Percentiles rank a stretch among this genome's conserved stretches.
Evolutionary conservation across 2,888 invertebrate species (phyloP).

Genomic region (Cabera pusaria): DNA sequence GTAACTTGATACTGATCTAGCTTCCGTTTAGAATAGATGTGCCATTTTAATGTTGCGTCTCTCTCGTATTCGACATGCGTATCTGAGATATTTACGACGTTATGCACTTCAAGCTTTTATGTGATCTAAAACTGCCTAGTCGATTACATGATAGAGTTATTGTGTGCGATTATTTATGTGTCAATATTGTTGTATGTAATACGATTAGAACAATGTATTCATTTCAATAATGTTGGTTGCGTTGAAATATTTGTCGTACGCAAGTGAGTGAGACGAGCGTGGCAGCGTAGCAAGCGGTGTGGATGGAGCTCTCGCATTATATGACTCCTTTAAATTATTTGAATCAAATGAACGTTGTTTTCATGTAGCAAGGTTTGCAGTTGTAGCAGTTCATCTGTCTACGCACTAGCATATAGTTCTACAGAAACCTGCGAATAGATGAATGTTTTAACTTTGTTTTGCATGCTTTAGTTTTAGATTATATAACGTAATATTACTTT

Average conservation of each 20-base stretch:
- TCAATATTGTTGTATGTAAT: slow-evolving; percentile 26
- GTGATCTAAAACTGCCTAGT: slow-evolving; percentile 40
- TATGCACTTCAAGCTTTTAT: slow-evolving; percentile 58
- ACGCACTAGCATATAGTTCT: slow-evolving; percentile 72
- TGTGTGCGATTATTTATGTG: slow-evolving; percentile 35
- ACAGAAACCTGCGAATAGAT: slow-evolving; percentile 64
- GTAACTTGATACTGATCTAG: slow-evolving; percentile 67
- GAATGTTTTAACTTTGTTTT: too few relatives aligned
- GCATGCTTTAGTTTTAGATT: too few relatives aligned
- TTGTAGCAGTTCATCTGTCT: slow-evolving; percentile 65
- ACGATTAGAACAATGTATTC: slow-evolving; percentile 32
- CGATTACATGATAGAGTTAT: slow-evolving; percentile 37
- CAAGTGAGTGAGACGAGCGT: slow-evolving; percentile 21
- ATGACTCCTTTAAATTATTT: slow-evolving; percentile 76
- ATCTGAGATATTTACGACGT: slow-evolving; percentile 65
- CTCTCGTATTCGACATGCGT: slow-evolving; percentile 66
- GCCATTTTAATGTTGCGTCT: slow-evolving; percentile 70
- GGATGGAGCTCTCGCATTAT: slow-evolving; percentile 38
- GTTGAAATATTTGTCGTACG: too few relatives aligned
- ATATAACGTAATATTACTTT: too few relatives aligned
- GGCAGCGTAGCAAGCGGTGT: slow-evolving; percentile 26
- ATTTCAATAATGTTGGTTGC: slow-evolving; percentile 29
- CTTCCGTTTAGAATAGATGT: slow-evolving; percentile 78
- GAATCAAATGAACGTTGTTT: slow-evolving; percentile 76
- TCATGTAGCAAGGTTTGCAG: slow-evolving; percentile 66